phyloP scores from a whole-genome alignment of 2,888 invertebrate species.

The Diadromus collaris region DNA sequence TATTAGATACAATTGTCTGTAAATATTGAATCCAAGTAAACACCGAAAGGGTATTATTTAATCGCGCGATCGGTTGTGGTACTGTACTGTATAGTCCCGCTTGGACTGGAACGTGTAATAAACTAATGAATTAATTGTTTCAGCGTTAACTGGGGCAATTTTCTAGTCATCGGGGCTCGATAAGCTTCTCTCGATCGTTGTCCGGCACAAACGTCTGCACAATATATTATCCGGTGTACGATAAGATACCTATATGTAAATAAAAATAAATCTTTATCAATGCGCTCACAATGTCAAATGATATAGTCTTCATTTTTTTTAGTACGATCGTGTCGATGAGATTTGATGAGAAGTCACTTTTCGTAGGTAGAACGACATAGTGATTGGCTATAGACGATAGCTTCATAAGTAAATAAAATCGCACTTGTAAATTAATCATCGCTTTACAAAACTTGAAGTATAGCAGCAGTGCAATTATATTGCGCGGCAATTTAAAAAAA shows the following conservation, averaged over 20 bases:
- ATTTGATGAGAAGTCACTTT: not conserved
- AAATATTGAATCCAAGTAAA: conserved; percentile 43
- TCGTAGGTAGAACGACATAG: not conserved
- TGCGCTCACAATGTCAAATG: conserved; percentile 9
- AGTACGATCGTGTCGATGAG: not conserved
- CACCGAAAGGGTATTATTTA: conserved; percentile 1
- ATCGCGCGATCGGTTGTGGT: not conserved
- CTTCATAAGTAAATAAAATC: too few relatives aligned
- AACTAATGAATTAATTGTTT: conserved; percentile 40
- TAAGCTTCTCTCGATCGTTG: conserved; percentile 29
- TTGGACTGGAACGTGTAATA: conserved; percentile 32
- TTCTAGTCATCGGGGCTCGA: conserved; percentile 30
- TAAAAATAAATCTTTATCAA: conserved; percentile 34
- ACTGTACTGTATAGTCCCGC: conserved; percentile 32
- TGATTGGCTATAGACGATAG: not conserved
- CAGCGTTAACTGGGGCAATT: conserved; percentile 8
- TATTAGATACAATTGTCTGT: conserved; percentile 29
- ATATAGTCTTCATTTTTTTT: not conserved
- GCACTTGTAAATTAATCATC: too few relatives aligned
- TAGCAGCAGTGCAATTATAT: not conserved
- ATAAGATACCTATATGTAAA: conserved; percentile 34
- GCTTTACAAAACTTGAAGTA: not conserved
- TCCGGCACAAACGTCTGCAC: conserved; percentile 10
- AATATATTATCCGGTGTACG: conserved; percentile 16
- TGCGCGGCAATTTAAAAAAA: not conserved